Evolutionary conservation across 2,113 vertebrate species (phyloP).

Genomic region (Aldabrachelys gigantea): DNA sequence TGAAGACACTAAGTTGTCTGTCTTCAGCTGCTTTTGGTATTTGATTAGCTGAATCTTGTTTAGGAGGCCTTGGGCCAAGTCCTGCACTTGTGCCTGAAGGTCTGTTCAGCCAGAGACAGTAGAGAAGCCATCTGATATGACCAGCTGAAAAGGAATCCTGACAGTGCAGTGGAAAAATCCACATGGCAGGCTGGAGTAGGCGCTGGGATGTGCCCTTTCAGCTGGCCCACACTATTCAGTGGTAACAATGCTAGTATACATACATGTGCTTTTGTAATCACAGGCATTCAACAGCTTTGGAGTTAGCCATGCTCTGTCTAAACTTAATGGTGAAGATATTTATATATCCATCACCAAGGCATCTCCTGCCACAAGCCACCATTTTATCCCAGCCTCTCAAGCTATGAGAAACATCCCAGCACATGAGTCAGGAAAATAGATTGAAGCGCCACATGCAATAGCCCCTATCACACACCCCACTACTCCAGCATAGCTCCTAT

Average conservation of each 20-base stretch:
- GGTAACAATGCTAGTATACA: fast-evolving
- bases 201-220: not conserved
- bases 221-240: not conserved
- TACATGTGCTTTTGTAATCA: not conserved
- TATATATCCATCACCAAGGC: not conserved
- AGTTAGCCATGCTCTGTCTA: not conserved
- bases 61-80: not conserved
- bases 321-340: not conserved
- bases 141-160: not conserved
- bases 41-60: not conserved
- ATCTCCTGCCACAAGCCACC: not conserved
- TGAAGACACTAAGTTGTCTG: not conserved
- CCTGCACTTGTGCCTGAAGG: not conserved
- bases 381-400: not conserved
- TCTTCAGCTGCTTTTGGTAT: not conserved
- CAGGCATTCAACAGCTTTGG: not conserved
- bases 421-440: not conserved
- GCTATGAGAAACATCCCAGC: not conserved
- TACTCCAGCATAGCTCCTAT: not conserved
- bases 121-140: not conserved
- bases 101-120: not conserved
- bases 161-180: fast-evolving
- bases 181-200: not conserved
- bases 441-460: not conserved
- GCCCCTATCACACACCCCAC: not conserved